Conservation (phyloP, 2,797 vertebrate genomes). For the Argentina silus region DNA sequence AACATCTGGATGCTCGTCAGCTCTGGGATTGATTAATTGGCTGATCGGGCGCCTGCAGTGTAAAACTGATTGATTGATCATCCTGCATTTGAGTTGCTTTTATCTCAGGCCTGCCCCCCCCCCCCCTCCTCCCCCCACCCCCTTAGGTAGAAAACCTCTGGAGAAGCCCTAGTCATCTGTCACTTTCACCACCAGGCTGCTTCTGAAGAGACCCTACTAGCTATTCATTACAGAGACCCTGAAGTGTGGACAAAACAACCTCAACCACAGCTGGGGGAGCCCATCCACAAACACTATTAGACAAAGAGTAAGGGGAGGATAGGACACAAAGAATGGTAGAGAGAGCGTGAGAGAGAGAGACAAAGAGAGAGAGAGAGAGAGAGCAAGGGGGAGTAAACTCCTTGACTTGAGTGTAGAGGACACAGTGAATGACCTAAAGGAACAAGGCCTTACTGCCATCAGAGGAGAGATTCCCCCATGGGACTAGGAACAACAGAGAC, state of each 20-base stretch:
- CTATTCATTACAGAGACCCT: slow-evolving; percentile 69
- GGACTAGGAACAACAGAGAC: slow-evolving; percentile 36
- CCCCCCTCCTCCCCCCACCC: not conserved
- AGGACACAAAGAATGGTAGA: slow-evolving; percentile 16
- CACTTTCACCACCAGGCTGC: slow-evolving; percentile 68
- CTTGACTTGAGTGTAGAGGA: slow-evolving; percentile 59
- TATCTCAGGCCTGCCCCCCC: slow-evolving; percentile 50
- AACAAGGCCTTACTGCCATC: slow-evolving; percentile 50
- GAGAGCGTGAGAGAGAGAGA: not conserved
- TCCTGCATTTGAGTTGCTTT: slow-evolving; percentile 71
- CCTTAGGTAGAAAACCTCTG: slow-evolving; percentile 70
- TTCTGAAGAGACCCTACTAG: slow-evolving; percentile 59
- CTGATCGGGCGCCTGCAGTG: slow-evolving; percentile 71
- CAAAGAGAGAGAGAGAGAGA: not conserved
- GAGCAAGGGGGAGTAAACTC: not conserved
- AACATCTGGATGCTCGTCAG: slow-evolving; percentile 66
- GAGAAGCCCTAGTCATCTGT: slow-evolving; percentile 76
- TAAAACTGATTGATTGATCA: slow-evolving; percentile 81
- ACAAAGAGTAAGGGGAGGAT: slow-evolving; percentile 30
- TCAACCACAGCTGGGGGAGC: slow-evolving; percentile 37
- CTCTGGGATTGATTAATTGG: slow-evolving; percentile 77
- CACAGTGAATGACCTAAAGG: slow-evolving; percentile 49
- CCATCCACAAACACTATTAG: slow-evolving; percentile 24
- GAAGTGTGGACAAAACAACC: slow-evolving; percentile 31
- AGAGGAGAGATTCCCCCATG: slow-evolving; percentile 59